These are phyloP conservation scores for Pocillopora meandrina DNA, from an alignment of 92 coral and sea anemone genomes.

Conservation along the genomic window DNA sequence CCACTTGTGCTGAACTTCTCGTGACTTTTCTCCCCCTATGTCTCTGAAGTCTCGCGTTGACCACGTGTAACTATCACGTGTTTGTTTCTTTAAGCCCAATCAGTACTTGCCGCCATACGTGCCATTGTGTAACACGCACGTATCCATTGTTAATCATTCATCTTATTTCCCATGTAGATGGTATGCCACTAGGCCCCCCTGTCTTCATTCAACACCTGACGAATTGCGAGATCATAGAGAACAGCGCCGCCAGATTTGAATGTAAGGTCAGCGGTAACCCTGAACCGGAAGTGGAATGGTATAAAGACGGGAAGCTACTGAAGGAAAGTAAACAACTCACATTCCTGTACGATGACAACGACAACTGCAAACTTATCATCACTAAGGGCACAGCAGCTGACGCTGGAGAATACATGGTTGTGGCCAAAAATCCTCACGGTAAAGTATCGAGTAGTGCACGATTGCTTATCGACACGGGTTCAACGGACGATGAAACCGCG, in stretches of 20 bases:
- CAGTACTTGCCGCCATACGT: slow-evolving; percentile 41
- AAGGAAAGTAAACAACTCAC: slow-evolving; percentile 96
- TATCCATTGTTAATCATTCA: slow-evolving; percentile 37
- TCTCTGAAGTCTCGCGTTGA: neutral
- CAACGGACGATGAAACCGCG: slow-evolving; percentile 78
- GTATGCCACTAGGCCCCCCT: slow-evolving; percentile 96
- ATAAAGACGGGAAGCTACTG: slow-evolving; percentile 82
- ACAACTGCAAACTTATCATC: slow-evolving; percentile 92
- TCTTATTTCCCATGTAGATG: slow-evolving; percentile 80
- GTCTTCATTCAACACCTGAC: slow-evolving; percentile 81
- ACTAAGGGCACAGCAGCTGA: slow-evolving; percentile 93
- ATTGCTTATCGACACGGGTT: slow-evolving; percentile 74
- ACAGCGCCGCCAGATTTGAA: slow-evolving; percentile 97
- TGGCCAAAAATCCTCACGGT: slow-evolving; percentile 90
- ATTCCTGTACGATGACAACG: slow-evolving; percentile 91
- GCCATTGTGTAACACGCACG: slow-evolving; percentile 22
- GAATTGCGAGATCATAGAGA: slow-evolving; percentile 93
- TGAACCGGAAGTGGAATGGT: slow-evolving; percentile 96
- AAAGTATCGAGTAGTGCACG: slow-evolving; percentile 83
- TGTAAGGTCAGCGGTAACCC: slow-evolving; percentile 94
- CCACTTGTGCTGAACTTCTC: too few species aligned
- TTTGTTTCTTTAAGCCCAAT: neutral
- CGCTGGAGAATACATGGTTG: slow-evolving; percentile 95
- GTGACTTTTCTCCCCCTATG: too few species aligned
- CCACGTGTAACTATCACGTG: neutral